phyloP scores from a whole-genome alignment of 1,140 invertebrate genomes.

The Metopolophium dirhodum region DNA sequence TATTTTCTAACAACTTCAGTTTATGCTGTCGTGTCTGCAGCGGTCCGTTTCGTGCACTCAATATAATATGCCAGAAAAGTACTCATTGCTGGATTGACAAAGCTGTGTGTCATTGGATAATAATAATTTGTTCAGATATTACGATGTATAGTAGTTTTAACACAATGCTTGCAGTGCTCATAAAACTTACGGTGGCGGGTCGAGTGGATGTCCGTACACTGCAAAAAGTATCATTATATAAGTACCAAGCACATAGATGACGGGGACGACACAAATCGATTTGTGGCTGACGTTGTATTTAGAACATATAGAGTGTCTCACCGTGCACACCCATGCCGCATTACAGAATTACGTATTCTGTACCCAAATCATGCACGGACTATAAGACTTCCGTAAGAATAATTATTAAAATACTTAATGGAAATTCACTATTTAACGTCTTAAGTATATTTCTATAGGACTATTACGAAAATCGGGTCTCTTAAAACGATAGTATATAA shows the following conservation, averaged over 20 bases:
- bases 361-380: neutral
- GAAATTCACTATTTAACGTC: neutral
- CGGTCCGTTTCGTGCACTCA: neutral
- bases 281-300: neutral
- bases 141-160: neutral
- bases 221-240: neutral
- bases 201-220: neutral
- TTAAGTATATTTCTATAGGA: neutral
- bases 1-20: neutral
- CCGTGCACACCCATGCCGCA: neutral
- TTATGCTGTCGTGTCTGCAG: too few relatives aligned
- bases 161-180: neutral
- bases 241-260: neutral
- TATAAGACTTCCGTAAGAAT: neutral
- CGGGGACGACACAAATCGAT: neutral
- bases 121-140: neutral
- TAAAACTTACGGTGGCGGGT: neutral
- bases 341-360: neutral
- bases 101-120: neutral
- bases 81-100: neutral
- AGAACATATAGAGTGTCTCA: neutral
- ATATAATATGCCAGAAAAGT: neutral
- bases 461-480: neutral
- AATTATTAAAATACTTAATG: neutral
- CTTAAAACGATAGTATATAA: neutral